Conservation (phyloP, 1,140 invertebrate species). For the Cherax quadricarinatus region DNA sequence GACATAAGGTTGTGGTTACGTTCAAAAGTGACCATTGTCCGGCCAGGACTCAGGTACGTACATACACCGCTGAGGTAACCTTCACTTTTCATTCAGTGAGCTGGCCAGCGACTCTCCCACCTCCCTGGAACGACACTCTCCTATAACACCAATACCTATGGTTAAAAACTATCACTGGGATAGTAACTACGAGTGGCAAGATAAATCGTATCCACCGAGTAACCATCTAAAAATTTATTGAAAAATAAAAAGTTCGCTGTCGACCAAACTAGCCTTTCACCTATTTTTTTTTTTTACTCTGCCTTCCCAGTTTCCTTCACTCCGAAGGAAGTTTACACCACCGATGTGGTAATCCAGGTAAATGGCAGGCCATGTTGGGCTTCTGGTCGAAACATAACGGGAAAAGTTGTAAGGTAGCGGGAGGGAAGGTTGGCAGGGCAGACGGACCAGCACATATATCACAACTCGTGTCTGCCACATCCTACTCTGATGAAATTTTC, state of each 20-base stretch:
- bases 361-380: slow-evolving; percentile 2
- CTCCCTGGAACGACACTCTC: no score
- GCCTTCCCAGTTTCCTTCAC: slow-evolving; percentile 44
- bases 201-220: background rate
- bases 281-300: slow-evolving; percentile 14
- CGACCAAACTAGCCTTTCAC: slow-evolving; percentile 53
- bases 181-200: background rate
- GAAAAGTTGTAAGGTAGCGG: background rate
- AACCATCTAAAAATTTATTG: slow-evolving; percentile 6
- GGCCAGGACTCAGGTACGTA: background rate
- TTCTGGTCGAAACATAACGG: slow-evolving; percentile 24
- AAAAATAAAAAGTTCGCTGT: slow-evolving; percentile 38
- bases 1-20: background rate
- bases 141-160: background rate
- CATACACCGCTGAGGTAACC: no score
- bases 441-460: slow-evolving; percentile 34
- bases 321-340: slow-evolving; percentile 38
- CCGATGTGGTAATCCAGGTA: slow-evolving; percentile 19
- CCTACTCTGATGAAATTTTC: slow-evolving; percentile 38
- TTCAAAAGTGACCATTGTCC: slow-evolving; percentile 31
- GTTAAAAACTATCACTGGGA: background rate
- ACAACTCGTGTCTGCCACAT: slow-evolving; percentile 27
- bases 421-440: background rate
- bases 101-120: no score
- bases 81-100: no score